Evolutionary conservation across 2,113 vertebrate species (phyloP), one percentile per base, ranked within the genome.

Genomic region (Pachycephala philippinensis): DNA sequence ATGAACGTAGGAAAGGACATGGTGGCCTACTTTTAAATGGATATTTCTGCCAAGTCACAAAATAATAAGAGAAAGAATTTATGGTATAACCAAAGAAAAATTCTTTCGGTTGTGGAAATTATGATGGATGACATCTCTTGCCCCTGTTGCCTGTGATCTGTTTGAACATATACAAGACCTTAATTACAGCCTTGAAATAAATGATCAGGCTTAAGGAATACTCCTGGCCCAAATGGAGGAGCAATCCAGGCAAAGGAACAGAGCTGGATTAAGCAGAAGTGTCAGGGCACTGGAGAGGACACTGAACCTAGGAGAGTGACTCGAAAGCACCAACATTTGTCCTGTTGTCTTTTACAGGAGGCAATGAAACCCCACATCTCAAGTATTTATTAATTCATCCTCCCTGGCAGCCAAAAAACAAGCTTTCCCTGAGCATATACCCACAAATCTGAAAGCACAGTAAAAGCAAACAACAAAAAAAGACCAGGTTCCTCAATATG

Each of bases 1-100:
- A 78, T 66, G 93, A 98, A 95, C 16, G 4, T 33, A 97, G 95
- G 93, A 95, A 95, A 98, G 97, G 96, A 98, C 98, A 97, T 2
- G 90, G 90, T 97, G 98, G 97, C 98, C 98, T 98, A 98, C 96
- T 98, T 98, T 97, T 90, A 31, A 96, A 94, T 84, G 83, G 81
- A 11, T 77, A 24, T 86, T 70, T 88, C 86, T 98, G 98, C 98
- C 98, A 98, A 98, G 92, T 97, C 93, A 90, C 96, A 95, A 94
- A 97, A 95, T 90, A 93, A 94, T 84, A 90, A 83, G 66, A 84
- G 54, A 92, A 94, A 60, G 27, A 96, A 95, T 96, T 84, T 40
- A 94, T 94, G 90, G 64, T 66, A 45, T 86, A 95, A 88, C 87
- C 54, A 91, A 94, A 91, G 80, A 79, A 74, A 65, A 37, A 39